These are phyloP conservation scores for Ganaspis brasiliensis DNA, from an alignment of 2,888 invertebrate species.

Conservation along the genomic window DNA sequence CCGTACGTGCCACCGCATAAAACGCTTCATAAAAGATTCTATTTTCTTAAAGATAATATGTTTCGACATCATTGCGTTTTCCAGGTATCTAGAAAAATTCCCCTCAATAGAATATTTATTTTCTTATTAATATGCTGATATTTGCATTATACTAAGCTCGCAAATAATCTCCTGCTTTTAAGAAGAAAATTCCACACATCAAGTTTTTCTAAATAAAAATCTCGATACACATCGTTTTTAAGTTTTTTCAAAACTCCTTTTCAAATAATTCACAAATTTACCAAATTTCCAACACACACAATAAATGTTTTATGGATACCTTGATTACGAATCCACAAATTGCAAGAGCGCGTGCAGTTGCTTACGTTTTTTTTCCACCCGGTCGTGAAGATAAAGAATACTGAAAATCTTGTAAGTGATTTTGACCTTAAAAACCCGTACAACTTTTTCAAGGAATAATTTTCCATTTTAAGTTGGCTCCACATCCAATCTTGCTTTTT, in stretches of 20 bases:
- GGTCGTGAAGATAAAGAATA: constrained; percentile 15
- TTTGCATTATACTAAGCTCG: not conserved
- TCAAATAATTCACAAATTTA: not conserved
- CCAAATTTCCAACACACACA: not conserved
- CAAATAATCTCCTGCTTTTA: too few relatives aligned
- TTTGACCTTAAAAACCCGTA: constrained; percentile 29
- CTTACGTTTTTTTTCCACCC: not conserved
- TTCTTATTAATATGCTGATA: not conserved
- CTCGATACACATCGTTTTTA: not conserved
- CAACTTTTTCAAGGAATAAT: constrained; percentile 36
- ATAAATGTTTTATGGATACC: constrained; percentile 24
- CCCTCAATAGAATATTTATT: not conserved
- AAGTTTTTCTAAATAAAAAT: too few relatives aligned
- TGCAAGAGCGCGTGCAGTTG: constrained; percentile 14
- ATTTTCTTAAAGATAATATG: constrained; percentile 40
- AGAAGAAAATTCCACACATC: too few relatives aligned
- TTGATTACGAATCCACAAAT: constrained; percentile 25
- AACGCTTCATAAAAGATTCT: not conserved
- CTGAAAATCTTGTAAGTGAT: constrained; percentile 31
- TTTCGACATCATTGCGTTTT: constrained; percentile 24
- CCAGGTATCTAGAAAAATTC: constrained; percentile 13
- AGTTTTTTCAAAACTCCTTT: not conserved
- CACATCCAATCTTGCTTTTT: constrained; percentile 21
- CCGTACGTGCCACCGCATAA: constrained; percentile 61
- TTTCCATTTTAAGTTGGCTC: constrained; percentile 24